A percentile compares a stretch with the other conserved stretches of the same genome.
phyloP scores from a whole-genome alignment of 1,140 invertebrate species.

The Protaetia brevitarsis region DNA sequence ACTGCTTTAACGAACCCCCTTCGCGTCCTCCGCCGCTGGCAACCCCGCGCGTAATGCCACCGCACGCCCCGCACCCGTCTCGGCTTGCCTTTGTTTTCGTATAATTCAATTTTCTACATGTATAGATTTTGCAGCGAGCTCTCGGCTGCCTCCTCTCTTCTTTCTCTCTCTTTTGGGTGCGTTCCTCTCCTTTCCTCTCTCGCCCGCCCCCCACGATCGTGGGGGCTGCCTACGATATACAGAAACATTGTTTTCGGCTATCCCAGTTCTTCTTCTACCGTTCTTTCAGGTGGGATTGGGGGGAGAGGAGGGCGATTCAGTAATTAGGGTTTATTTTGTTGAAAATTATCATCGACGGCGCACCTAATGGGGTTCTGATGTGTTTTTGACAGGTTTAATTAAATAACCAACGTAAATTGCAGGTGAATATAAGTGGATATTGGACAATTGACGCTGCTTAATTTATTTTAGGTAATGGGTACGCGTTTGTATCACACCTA shows the following conservation, averaged over 20 bases:
- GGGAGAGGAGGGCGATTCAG: background rate
- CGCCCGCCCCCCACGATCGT: background rate
- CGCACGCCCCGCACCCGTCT: background rate
- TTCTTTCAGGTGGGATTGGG: background rate
- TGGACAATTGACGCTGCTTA: background rate
- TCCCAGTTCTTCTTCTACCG: background rate
- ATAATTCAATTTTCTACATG: constrained; percentile 44
- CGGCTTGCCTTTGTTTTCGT: constrained; percentile 38
- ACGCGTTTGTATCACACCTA: no score
- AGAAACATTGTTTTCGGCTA: constrained; percentile 6
- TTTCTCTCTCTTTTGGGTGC: background rate
- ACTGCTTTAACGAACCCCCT: constrained; percentile 40
- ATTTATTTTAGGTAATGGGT: no score
- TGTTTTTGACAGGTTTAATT: background rate
- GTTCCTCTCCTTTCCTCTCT: background rate
- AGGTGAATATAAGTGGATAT: no score
- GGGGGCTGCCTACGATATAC: background rate
- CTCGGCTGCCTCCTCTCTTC: background rate
- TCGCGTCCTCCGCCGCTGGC: constrained; percentile 26
- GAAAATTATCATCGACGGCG: background rate
- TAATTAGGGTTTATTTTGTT: constrained; percentile 8
- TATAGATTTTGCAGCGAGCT: constrained; percentile 33
- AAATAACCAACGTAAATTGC: background rate
- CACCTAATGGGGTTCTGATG: background rate
- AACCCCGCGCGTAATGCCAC: no score